Evolutionary conservation across 2,113 vertebrate species (phyloP), one percentile per base, ranked within the genome.

Genomic region (Diphyllodes magnificus): DNA sequence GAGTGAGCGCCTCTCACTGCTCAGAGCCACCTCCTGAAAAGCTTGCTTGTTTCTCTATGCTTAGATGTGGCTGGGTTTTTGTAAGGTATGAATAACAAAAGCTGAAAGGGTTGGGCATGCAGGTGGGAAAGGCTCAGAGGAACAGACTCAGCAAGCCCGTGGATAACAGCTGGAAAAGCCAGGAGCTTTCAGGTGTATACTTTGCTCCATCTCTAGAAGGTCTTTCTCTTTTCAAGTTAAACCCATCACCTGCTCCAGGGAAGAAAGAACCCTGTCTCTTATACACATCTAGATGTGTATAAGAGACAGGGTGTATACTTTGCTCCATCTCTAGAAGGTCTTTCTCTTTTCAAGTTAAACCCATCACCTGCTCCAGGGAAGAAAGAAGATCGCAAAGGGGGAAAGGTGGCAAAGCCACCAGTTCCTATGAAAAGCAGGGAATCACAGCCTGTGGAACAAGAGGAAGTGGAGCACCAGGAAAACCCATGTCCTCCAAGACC

Each of bases 401-500:
- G 13, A 21, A 54, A 77, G 44, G 30, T 10, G 20, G 1, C 3
- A 68, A 40, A 37, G 35, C 3, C 53, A 45, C 6, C 28, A 35
- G 35, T 15, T 88, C n/a, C 20, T 3, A 0, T 7, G 8, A 31
- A 61, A 81, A 69, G 5, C 27, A 40, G 71, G 44, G 7, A 65
- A 31, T 69, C 6, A 16, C 11, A 61, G 27, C 7, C 37, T 33
- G 19, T 15, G 33, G 24, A 44, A 30, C 1, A 11, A 31, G 13
- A 65, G 42, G n/a, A 72, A 33, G 50, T 0, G 9, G 35, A 76
- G 39, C 22, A 47, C 51, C 2, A 10, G 33, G 53, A 68, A 80
- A 76, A 19, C 2, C 18, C 4, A 7, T 0, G 0, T 44, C 22
- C 39, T 31, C 8, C 20, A 33, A 19, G 30, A 39, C 25, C 13